These are phyloP conservation scores for Lapara coniferarum DNA, from an alignment of 2,888 invertebrate species.

Conservation along the genomic window DNA sequence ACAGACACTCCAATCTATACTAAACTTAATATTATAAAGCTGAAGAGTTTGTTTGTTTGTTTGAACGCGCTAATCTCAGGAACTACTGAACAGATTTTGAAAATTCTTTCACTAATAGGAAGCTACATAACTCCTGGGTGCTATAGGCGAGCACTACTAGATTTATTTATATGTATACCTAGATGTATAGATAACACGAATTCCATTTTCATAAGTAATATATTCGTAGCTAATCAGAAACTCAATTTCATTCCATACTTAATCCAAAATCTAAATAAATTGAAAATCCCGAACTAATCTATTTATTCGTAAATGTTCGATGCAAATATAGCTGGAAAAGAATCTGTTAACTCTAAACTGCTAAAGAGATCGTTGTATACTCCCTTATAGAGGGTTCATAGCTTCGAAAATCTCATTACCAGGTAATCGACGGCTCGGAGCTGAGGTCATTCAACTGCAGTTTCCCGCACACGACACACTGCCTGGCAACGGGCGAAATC, in stretches of 20 bases:
- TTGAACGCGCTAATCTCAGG: too few species aligned
- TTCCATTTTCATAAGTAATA: conserved; percentile 4
- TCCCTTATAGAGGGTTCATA: conserved; percentile 56
- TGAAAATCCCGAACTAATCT: conserved; percentile 13
- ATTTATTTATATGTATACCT: too few species aligned
- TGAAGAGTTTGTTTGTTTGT: too few species aligned
- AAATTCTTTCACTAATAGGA: too few species aligned
- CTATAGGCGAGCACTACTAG: too few species aligned
- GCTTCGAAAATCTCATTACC: conserved; percentile 67
- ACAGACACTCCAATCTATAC: too few species aligned
- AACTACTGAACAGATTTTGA: too few species aligned
- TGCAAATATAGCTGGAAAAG: conserved; percentile 29
- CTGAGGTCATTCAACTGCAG: conserved; percentile 89
- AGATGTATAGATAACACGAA: too few species aligned
- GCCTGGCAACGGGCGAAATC: conserved; percentile 94
- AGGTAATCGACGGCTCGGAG: conserved; percentile 92
- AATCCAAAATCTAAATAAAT: conserved; percentile 5
- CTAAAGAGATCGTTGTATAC: conserved; percentile 45
- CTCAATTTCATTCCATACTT: conserved; percentile 3
- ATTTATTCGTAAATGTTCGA: conserved; percentile 15
- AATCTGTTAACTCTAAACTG: conserved; percentile 44
- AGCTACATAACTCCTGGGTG: too few species aligned
- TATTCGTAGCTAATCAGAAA: conserved; percentile 16
- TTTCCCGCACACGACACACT: conserved; percentile 97
- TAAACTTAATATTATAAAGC: too few species aligned